Base-by-base conservation (phyloP, 2,888 invertebrate genomes). In the Acleris literana region DNA sequence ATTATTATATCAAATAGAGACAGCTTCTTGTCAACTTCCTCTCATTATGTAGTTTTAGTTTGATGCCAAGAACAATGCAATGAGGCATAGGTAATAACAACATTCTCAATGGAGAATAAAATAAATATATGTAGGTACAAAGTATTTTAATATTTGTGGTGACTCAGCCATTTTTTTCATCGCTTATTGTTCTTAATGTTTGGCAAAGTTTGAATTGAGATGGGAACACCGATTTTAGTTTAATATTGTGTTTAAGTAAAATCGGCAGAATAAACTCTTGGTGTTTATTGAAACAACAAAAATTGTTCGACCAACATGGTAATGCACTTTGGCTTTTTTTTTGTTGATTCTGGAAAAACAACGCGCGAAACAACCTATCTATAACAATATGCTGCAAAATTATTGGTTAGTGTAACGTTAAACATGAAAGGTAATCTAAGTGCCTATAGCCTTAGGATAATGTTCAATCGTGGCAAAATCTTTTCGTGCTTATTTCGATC, bases 241-340 rank as follows among this genome's bases (percentile, higher is more conserved):
- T 39, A 39, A n/a, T 53, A 53, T 4, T 53, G 53, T 9, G 9
- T 17, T 17, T 54, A 39, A 18, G 17, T 53, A 53, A 29, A 17
- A 54, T 39, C 13, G 39, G 52, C 13, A 52, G 25, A 17, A 25
- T 43, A 52, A 61, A 25, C 25, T 52, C 22, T 60, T 25, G 16
- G 33, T 49, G 49, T 58, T 58, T 58, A 58, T 48, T 58, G 48
- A 58, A 48, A 58, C n/a, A 58, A 58, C 22, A 11, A 48, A 58
- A 58, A 48, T 3, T 39, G 17, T 22, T 25, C 39, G 54, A 49
- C 17, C 7, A n/a, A 46, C 48, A 60, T 11, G 64, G 39, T 55
- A 59, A 54, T 48, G 48, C 52, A 64, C 39, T 58, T 52, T 13
- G 33, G 58, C 44, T 18, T 55, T 43, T 39, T 55, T 55, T 6